Conservation (phyloP, 2,797 vertebrate species). For the Triplophysa yarkandensis region DNA sequence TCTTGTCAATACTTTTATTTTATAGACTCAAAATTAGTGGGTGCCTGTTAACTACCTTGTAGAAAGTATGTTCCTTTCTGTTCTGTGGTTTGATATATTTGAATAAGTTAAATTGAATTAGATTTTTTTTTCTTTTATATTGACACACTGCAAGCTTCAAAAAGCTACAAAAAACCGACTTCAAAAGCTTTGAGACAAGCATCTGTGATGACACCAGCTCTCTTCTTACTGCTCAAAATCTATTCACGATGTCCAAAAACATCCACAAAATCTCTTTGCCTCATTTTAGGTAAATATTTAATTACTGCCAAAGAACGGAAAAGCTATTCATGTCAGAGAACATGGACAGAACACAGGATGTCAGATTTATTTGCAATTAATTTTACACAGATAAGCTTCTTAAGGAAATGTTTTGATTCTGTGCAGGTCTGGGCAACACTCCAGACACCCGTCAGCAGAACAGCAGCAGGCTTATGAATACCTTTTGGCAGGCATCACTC, state of each 20-base stretch:
- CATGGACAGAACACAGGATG: slow-evolving; percentile 23
- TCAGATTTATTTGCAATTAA: slow-evolving; percentile 51
- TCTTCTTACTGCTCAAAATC: background rate
- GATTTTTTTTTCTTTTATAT: too few species aligned
- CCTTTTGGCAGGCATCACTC: slow-evolving; percentile 32
- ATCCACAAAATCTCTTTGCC: background rate
- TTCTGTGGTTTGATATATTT: too few species aligned
- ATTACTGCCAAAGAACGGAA: slow-evolving; percentile 20
- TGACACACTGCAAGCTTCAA: too few species aligned
- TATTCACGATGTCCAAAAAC: background rate
- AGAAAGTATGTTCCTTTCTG: too few species aligned
- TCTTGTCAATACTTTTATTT: too few species aligned
- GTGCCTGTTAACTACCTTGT: too few species aligned
- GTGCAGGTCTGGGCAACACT: slow-evolving; percentile 47
- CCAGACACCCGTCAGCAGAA: slow-evolving; percentile 36
- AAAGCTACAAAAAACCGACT: too few species aligned
- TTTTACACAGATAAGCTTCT: slow-evolving; percentile 32
- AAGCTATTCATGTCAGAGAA: slow-evolving; percentile 11
- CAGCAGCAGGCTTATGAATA: slow-evolving; percentile 27
- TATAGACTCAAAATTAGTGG: too few species aligned
- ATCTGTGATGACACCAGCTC: background rate
- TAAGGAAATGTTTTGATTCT: slow-evolving; percentile 51
- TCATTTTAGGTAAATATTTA: slow-evolving; percentile 20
- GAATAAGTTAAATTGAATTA: too few species aligned
- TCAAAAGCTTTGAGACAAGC: too few species aligned